These are phyloP conservation scores for Gila robusta DNA, from an alignment of 2,797 vertebrate genomes.

Conservation along the genomic window DNA sequence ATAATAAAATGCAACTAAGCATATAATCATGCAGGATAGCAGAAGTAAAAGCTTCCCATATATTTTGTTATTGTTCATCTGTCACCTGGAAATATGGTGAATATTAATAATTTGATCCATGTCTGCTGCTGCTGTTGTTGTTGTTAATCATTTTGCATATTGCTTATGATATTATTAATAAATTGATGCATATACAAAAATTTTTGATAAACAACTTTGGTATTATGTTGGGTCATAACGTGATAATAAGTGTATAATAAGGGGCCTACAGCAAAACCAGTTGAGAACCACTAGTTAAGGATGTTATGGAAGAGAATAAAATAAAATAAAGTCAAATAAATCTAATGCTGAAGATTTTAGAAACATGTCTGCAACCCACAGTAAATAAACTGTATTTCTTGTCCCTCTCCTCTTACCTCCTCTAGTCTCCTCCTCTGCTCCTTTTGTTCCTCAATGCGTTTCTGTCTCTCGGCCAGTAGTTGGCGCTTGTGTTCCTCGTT, in stretches of 20 bases:
- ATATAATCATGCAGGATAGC: neutral
- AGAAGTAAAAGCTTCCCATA: neutral
- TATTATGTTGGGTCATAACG: neutral
- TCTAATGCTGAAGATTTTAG: neutral
- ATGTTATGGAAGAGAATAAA: neutral
- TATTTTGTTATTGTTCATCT: neutral
- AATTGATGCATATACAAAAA: no score
- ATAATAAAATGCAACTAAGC: neutral
- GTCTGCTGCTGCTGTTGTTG: neutral
- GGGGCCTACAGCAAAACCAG: neutral
- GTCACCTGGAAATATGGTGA: neutral
- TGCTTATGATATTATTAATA: neutral
- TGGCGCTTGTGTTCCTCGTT: constrained; percentile 98
- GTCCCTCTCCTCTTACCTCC: constrained; percentile 90
- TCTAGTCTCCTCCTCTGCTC: constrained; percentile 94
- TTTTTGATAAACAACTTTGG: neutral
- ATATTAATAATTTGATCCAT: neutral
- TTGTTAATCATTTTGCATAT: neutral
- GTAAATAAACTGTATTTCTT: constrained; percentile 67
- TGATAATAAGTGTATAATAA: neutral
- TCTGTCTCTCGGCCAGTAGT: constrained; percentile 95
- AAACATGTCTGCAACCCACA: neutral
- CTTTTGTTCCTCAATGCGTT: constrained; percentile 98
- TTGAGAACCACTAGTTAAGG: neutral
- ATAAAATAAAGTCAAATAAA: neutral